Conservation (phyloP, 1,140 invertebrate species). For the Eubasilissa regina region DNA sequence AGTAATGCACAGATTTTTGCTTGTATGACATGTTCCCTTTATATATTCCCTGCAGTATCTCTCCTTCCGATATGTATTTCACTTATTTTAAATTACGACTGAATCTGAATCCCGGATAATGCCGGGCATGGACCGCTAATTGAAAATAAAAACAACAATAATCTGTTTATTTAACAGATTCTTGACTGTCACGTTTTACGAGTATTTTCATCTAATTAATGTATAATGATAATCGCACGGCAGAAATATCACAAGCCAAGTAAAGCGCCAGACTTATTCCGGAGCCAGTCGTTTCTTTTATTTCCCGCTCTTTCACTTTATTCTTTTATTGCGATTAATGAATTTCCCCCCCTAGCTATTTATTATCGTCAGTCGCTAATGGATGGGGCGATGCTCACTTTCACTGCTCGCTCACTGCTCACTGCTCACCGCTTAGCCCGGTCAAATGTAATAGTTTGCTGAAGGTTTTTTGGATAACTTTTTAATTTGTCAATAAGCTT, state of each 20-base stretch:
- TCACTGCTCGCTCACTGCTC: background rate
- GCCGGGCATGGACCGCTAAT: no score
- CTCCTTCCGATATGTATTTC: no score
- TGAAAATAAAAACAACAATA: no score
- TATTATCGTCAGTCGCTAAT: slow-evolving; percentile 42
- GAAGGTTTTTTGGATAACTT: slow-evolving; percentile 29
- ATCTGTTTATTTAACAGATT: no score
- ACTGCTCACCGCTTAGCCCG: background rate
- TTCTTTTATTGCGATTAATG: slow-evolving; percentile 48
- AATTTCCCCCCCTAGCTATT: slow-evolving; percentile 39
- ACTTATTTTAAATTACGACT: no score
- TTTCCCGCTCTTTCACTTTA: slow-evolving; percentile 26
- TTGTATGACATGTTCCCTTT: no score
- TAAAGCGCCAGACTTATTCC: background rate
- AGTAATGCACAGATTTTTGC: no score
- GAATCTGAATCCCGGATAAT: no score
- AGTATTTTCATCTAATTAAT: background rate
- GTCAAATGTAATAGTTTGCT: slow-evolving; percentile 13
- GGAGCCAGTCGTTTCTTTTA: slow-evolving; percentile 13
- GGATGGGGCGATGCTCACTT: slow-evolving; percentile 36
- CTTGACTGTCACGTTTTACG: no score
- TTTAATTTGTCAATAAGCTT: slow-evolving; percentile 11
- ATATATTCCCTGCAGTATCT: no score
- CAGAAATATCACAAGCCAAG: background rate
- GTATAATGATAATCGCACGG: background rate